Percentiles rank a stretch among this genome's conserved stretches.
phyloP scores from a whole-genome alignment of 2,888 invertebrate genomes.

The Zaprionus bogoriensis region DNA sequence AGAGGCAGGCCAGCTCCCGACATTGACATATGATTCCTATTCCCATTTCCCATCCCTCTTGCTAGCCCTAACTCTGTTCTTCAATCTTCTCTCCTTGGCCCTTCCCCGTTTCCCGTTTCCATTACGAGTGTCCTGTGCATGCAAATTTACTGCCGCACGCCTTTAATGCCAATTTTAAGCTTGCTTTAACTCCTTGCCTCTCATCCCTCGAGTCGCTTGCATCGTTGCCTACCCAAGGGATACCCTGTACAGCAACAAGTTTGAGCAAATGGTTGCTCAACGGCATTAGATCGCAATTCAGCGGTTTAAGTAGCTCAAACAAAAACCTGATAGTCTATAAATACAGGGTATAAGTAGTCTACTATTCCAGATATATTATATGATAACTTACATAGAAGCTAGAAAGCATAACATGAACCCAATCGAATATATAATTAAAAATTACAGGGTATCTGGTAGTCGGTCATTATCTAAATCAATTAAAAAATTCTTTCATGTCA shows the following conservation, averaged over 20 bases:
- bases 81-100: not conserved
- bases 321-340: too few species aligned
- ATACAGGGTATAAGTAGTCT: too few species aligned
- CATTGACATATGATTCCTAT: conserved; percentile 56
- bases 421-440: too few species aligned
- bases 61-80: not conserved
- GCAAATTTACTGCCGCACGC: conserved; percentile 60
- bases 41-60: not conserved
- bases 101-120: not conserved
- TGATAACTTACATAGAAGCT: too few species aligned
- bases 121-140: conserved; percentile 26
- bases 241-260: not conserved
- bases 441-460: not conserved
- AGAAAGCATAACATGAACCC: too few species aligned
- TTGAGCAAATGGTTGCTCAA: too few species aligned
- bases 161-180: conserved; percentile 65
- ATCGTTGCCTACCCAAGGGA: not conserved
- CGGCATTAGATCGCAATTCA: too few species aligned
- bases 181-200: conserved; percentile 9
- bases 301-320: too few species aligned
- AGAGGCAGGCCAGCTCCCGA: conserved; percentile 28
- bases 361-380: too few species aligned
- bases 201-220: not conserved
- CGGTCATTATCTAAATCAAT: too few species aligned
- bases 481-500: too few species aligned